Evolutionary conservation across 2,888 invertebrate species (phyloP), one percentile per base, ranked within the genome.

Genomic region (Tethea ocularis): DNA sequence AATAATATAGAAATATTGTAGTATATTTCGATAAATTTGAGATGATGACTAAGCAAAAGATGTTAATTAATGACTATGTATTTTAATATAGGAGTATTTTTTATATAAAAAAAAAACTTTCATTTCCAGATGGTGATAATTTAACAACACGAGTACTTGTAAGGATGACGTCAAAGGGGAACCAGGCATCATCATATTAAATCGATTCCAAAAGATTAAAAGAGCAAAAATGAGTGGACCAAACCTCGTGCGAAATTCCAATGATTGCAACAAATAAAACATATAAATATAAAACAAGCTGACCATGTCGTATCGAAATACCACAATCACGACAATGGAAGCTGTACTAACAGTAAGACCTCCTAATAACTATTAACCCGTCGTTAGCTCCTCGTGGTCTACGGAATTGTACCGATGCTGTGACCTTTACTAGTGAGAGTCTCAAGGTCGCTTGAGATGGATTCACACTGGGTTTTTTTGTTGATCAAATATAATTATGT

Each of bases 361-460:
- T 41, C 41, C 46, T 57, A 64, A 63, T 69, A 68, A 63, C 61
- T 62, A 68, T 68, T 67, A 70, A 68, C 67, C 61, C 68, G 73
- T 71, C 72, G 64, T 70, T 75, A 62, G 58, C 60, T 58, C 63
- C 56, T 64, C 72, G 72, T 75, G 68, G 71, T 69, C 71, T 68
- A 69, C 68, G 71, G 64, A 71, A 75, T 73, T 71, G 69, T 73
- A 38, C 38, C 38, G 38, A 38, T 38, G 69, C 64, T 59, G 70
- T 70, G 77, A 76, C 81, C 80, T 81, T 77, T 68, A 61, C 58
- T 63, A 60, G 69, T 66, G 67, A 73, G 65, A 69, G 67, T 58
- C 58, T 59, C 74, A 79, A 80, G 78, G 80, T 73, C 71, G 57
- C 10, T 4, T 68, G 61, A 71, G 66, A 46, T 53, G 26, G 52